A percentile compares a stretch with the other conserved stretches of the same genome.
Conservation (phyloP, 2,888 invertebrate species). For the Amblyjoppa proteus region DNA sequence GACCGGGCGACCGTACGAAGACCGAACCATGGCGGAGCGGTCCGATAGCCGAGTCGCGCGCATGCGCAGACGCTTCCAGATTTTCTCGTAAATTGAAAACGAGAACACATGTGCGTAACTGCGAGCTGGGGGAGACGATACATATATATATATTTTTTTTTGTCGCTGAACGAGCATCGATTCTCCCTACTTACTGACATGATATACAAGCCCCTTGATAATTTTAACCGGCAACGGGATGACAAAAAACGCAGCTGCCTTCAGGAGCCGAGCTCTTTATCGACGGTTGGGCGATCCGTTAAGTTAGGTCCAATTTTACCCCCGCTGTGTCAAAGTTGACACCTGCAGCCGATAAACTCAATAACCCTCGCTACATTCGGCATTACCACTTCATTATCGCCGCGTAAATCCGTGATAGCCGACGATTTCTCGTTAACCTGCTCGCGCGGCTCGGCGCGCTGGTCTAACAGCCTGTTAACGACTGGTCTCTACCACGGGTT, state of each 20-base stretch:
- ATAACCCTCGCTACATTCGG: conserved; percentile 37
- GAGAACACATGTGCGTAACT: conserved; percentile 50
- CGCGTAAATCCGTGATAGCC: conserved; percentile 26
- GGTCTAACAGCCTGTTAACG: not conserved
- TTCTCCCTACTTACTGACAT: conserved; percentile 50
- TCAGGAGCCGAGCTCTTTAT: conserved; percentile 18
- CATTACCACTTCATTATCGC: conserved; percentile 42
- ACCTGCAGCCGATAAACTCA: conserved; percentile 59
- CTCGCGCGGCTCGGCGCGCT: not conserved
- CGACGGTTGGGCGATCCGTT: not conserved
- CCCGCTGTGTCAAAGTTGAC: conserved; percentile 57
- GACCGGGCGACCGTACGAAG: not conserved
- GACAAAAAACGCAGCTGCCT: conserved; percentile 57
- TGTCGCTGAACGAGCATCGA: conserved; percentile 52
- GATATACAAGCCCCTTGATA: conserved; percentile 56
- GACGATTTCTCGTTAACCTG: not conserved
- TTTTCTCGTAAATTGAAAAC: conserved; percentile 63
- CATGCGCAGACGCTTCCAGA: conserved; percentile 28
- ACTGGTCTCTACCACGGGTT: conserved; percentile 1
- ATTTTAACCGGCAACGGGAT: conserved; percentile 7
- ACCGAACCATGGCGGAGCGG: no score
- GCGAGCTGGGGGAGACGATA: conserved; percentile 1
- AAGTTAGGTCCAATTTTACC: not conserved
- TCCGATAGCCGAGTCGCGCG: conserved; percentile 16
- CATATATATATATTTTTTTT: not conserved